These are phyloP conservation scores for Neosilurus hyrtlii DNA, from an alignment of 2,797 vertebrate genomes.

Conservation along the genomic window DNA sequence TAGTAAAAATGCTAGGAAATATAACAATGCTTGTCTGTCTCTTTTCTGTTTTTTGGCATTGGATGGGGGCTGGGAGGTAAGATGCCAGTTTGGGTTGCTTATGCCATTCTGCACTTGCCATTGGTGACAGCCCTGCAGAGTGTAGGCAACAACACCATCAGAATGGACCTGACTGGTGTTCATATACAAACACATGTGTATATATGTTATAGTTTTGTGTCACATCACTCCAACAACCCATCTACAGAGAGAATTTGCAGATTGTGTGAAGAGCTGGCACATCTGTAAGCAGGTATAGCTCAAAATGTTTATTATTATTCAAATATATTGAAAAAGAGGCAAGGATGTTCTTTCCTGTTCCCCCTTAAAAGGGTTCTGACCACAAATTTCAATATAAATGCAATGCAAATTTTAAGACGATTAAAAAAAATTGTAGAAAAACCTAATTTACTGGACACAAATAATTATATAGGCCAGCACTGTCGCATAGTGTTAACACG, in stretches of 20 bases:
- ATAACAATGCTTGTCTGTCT: not conserved
- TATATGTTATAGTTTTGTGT: conserved; percentile 39
- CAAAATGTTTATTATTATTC: conserved; percentile 80
- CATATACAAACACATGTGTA: not conserved
- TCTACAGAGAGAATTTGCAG: not conserved
- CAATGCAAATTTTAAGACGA: no score
- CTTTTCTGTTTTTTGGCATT: not conserved
- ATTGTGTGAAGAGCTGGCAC: not conserved
- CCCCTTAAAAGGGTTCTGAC: not conserved
- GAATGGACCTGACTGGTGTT: conserved; percentile 15
- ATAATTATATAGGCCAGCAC: not conserved
- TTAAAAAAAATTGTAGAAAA: not conserved
- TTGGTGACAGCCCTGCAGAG: conserved; percentile 28
- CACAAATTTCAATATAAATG: no score
- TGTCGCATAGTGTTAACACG: no score
- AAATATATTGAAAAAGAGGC: conserved; percentile 51
- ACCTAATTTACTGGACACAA: not conserved
- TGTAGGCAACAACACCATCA: conserved; percentile 28
- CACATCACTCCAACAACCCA: not conserved
- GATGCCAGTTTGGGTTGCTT: conserved; percentile 42
- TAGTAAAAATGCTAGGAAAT: not conserved
- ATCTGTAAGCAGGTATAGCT: not conserved
- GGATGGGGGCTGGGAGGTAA: not conserved
- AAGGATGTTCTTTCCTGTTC: no score
- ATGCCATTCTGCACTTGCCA: conserved; percentile 24